Evolutionary conservation across 2,113 vertebrate genomes (phyloP).

Genomic region (Beaufortia kweichowensis): DNA sequence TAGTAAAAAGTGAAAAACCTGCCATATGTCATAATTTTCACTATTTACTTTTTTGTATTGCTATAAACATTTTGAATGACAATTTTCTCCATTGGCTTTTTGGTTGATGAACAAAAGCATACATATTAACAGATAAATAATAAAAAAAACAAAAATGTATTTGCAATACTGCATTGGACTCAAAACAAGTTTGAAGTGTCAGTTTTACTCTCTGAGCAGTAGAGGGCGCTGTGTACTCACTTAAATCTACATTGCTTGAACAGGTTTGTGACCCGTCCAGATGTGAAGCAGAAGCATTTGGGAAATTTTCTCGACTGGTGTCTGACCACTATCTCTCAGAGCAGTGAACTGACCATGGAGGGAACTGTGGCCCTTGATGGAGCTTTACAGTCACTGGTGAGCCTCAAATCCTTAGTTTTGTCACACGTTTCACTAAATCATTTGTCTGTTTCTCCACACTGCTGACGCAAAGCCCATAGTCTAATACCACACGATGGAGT

Average conservation of each 20-base stretch:
- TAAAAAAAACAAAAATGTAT: no score
- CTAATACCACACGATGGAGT: no score
- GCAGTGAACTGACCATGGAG: conserved; percentile 77
- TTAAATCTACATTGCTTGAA: conserved; percentile 12
- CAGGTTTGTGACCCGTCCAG: conserved; percentile 92
- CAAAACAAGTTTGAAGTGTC: background rate
- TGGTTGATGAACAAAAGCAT: no score
- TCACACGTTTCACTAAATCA: background rate
- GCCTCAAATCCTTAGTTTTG: background rate
- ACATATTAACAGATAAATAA: no score
- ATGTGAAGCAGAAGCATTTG: conserved; percentile 85
- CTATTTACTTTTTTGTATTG: no score
- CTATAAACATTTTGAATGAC: background rate
- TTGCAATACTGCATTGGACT: no score
- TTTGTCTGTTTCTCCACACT: no score
- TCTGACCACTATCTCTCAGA: conserved; percentile 78
- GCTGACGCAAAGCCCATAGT: no score
- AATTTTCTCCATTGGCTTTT: background rate
- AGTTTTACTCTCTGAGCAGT: conserved; percentile 40
- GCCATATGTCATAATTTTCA: no score
- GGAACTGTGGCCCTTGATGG: conserved; percentile 83
- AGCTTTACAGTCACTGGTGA: conserved; percentile 90
- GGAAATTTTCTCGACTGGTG: conserved; percentile 91
- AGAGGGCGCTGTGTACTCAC: conserved; percentile 56
- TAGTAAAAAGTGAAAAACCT: no score